Evolutionary conservation across 1,140 invertebrate species (phyloP).

Genomic region (Amphibalanus amphitrite): DNA sequence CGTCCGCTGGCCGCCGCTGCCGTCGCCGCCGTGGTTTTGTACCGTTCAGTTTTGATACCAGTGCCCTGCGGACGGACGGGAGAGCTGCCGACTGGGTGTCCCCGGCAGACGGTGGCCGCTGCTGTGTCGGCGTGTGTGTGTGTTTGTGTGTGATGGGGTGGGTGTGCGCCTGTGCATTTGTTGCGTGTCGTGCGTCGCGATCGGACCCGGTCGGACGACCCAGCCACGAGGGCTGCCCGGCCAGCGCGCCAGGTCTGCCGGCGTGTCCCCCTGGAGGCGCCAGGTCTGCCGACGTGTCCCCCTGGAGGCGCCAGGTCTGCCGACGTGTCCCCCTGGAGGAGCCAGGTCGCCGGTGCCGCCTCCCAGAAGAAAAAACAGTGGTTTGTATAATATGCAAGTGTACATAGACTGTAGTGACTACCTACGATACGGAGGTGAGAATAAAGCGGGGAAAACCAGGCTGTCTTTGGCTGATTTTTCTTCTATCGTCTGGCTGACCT

Average conservation of each 20-base stretch:
- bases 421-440: not conserved
- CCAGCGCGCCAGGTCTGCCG: not conserved
- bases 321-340: no score
- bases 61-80: not conserved
- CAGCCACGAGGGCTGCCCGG: not conserved
- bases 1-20: not conserved
- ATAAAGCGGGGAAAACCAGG: not conserved
- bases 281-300: no score
- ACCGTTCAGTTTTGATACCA: not conserved
- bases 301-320: no score
- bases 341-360: no score
- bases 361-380: not conserved
- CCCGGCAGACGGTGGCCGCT: no score
- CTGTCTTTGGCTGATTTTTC: no score
- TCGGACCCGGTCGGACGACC: not conserved
- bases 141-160: no score
- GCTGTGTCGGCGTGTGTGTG: not conserved
- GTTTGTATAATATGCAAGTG: slow-evolving; percentile 2
- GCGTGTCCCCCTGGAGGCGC: no score
- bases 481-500: no score
- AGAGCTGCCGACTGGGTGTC: no score
- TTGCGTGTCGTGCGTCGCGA: no score
- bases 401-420: not conserved
- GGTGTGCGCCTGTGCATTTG: no score
- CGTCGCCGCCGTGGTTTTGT: not conserved